Base-by-base conservation (phyloP, 2,113 vertebrate genomes). In the Suricata suricatta region DNA sequence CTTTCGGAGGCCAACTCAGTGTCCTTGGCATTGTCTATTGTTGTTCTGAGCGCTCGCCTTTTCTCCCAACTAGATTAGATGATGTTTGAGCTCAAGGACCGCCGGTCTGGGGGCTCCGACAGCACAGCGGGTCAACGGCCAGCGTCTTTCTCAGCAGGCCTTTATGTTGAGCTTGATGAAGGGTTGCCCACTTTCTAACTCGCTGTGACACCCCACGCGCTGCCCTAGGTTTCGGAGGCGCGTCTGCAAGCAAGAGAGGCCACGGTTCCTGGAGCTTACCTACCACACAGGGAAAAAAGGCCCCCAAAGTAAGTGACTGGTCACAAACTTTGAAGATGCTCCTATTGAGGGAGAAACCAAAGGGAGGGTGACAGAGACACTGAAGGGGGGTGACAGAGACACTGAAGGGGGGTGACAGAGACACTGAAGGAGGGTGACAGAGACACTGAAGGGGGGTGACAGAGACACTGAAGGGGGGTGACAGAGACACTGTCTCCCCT, bases 231-330 rank as follows among this genome's bases (percentile, higher is more conserved):
- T 2, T 13, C n/a, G 38, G 68, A 33, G 68, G 5, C 0, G 5
- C 0, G 3, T 21, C 38, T 0, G 38, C 4, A 3, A 57, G 4
- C 23, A 7, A 11, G n/a, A 31, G 1, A 6, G 35, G n/a, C 8
- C 8, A 0, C 31, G 3, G 0, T 77, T 3, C 41, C 77, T 8
- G 17, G n/a, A 16, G 5, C 35, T 29, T 3, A 29, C 16, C 5
- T 5, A 3, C 5, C 5, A 38, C 21, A 1, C 15, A n/a, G 35
- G 27, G 50, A 25, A 69, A 41, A 66, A 41, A 4, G 41, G 27
- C 41, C 35, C 0, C 60, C 33, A 71, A 63, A 31, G 3, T 12
- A 52, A 35, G 29, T 9, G 4, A 29, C 3, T 0, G 1, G 31
- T 25, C 21, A 21, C 35, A 33, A 54, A 76, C 52, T 33, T 60